Base-by-base conservation (phyloP, 2,888 invertebrate species). In the Aethes cnicana region DNA sequence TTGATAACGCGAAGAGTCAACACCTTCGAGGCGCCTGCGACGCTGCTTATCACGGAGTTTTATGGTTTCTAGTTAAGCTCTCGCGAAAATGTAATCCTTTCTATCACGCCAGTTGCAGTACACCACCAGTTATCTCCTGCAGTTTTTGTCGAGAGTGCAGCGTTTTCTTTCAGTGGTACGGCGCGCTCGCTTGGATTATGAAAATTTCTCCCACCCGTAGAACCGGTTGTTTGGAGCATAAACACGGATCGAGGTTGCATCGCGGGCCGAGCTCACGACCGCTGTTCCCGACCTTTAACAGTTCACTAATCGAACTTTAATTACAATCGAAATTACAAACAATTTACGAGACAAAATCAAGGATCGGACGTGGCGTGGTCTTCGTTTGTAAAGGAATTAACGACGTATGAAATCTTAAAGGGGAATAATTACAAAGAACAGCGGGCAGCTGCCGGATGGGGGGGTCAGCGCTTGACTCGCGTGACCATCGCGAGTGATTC, bases 401-500 rank as follows among this genome's bases (percentile, higher is more conserved):
- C 47, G 49, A 47, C 43, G 47, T 56, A 59, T 61, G 53, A 53
- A 63, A 60, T 53, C 48, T 58, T 54, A 42, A 52, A 48, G 42
- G 47, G 44, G 58, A 43, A 53, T 79, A 83, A 84, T 83, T 81
- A 81, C 61, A 75, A 76, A 65, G 74, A 70, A 74, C 74, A 71
- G 71, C 70, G 43, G 8, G 81, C 87, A 87, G 85, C 85, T 86
- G 88, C 68, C 87, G 88, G 88, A 87, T 84, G 80, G 74, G 78
- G 78, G 84, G 88, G 88, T 88, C 88, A 88, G 72, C 75, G 72
- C 74, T 80, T 82, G 84, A 84, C 76, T 81, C 81, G 78, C 81
- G 81, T 80, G 82, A 80, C 79, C 79, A 81, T 74, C 59, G 74
- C 69, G 79, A 83, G 76, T 88, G 88, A 88, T 85, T 89, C 88